phyloP scores from a whole-genome alignment of 2,797 vertebrate species.

The Pelobates cultripes region DNA sequence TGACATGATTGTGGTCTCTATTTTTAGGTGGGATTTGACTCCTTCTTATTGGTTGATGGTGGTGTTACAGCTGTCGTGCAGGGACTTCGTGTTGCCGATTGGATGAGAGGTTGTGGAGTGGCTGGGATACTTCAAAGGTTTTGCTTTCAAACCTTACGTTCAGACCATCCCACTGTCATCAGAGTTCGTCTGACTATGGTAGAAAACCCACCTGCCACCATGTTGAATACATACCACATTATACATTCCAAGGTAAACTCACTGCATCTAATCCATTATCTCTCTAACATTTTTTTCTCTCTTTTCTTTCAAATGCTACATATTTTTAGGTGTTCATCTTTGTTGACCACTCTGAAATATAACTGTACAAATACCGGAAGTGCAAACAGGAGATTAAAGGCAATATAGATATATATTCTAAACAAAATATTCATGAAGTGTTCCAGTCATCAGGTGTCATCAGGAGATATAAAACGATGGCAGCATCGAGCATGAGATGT shows the following conservation, averaged over 20 bases:
- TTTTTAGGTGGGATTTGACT: constrained; percentile 78
- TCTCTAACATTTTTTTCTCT: neutral
- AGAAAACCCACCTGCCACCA: constrained; percentile 74
- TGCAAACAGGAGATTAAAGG: too few species aligned
- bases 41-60: constrained; percentile 73
- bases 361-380: too few species aligned
- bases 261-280: neutral
- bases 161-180: constrained; percentile 73
- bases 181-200: constrained; percentile 72
- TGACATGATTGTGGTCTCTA: neutral
- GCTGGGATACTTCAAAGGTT: constrained; percentile 74
- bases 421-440: too few species aligned
- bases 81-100: constrained; percentile 79
- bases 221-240: constrained; percentile 58
- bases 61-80: constrained; percentile 79
- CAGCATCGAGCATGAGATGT: too few species aligned
- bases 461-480: too few species aligned
- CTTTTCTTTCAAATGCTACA: neutral
- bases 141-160: constrained; percentile 73
- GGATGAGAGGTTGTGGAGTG: constrained; percentile 78
- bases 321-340: neutral
- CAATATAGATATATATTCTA: too few species aligned
- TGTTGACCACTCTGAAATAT: too few species aligned
- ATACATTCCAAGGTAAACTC: constrained; percentile 56
- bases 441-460: too few species aligned